Evolutionary conservation across 2,113 vertebrate species (phyloP), one percentile per base, ranked within the genome.

Genomic region (Hipposideros armiger): DNA sequence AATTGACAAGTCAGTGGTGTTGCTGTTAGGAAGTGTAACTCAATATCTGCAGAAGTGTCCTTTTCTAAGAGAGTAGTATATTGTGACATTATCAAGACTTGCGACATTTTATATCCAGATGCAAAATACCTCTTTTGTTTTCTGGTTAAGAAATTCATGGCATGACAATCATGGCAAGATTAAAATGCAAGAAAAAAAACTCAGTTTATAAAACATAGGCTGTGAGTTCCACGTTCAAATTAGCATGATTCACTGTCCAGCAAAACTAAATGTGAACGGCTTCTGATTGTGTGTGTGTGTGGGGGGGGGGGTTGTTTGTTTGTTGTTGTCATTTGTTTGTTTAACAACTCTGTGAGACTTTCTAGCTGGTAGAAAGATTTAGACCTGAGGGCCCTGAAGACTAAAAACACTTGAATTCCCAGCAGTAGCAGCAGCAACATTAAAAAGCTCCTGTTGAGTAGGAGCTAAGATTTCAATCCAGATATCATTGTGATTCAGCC

Each of bases 51-150:
- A 54, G 36, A 95, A 47, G 40, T 32, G 81, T 36, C n/a, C 56
- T 84, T 90, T 52, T 15, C 3, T 50, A 30, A 94, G 66, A 81
- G 30, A 64, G 54, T 32, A 60, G 40, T 64, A 20, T 24, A 47
- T 28, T 70, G 64, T 5, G 0, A 80, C 47, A 50, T 20, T 70
- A 52, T 76, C 54, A 66, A 93, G 47, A 90, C 54, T 26, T 11
- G 14, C 4, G 19, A 54, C 45, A 76, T 91, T 95, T 95, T 86
- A 58, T 16, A 81, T 58, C 64, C 67, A 90, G 64, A 52, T 92
- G 93, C 60, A 87, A 92, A 90, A 56, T 22, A 40, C 54, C 56
- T 74, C 54, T 84, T 93, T 95, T 91, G 64, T 90, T 94, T 94
- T 47, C 74, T 32, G 54, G 45, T 52, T 87, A 54, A 69, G 58